Evolutionary conservation across 2,888 invertebrate species (phyloP).

Genomic region (Chymomyza caudatula): DNA sequence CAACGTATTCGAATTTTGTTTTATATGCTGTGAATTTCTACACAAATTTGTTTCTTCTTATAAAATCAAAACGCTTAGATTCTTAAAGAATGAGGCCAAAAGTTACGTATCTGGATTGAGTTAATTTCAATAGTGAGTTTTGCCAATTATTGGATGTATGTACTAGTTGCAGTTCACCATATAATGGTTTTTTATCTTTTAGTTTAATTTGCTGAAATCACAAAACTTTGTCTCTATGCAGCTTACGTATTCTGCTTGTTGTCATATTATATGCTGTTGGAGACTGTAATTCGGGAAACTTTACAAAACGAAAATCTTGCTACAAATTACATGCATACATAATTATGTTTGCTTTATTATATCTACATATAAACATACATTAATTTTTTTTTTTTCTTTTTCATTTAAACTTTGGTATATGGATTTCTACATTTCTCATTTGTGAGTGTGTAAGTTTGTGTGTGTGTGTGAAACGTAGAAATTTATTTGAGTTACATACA

Average conservation of each 20-base stretch:
- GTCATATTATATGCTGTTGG: constrained; percentile 18
- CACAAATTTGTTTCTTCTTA: constrained; percentile 32
- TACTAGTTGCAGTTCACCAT: constrained; percentile 3
- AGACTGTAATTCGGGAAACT: constrained; percentile 26
- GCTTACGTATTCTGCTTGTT: constrained; percentile 35
- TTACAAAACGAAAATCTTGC: constrained; percentile 64
- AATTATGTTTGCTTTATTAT: constrained; percentile 32
- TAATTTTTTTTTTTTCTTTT: constrained; percentile 37
- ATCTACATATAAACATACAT: constrained; percentile 70
- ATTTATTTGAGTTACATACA: constrained; percentile 66
- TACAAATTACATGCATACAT: constrained; percentile 56
- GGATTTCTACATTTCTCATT: constrained; percentile 67
- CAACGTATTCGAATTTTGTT: constrained; percentile 46
- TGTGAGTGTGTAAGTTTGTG: constrained; percentile 14
- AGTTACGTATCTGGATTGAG: constrained; percentile 78
- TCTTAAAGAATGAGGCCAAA: constrained; percentile 78
- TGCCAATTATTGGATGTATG: constrained; percentile 11
- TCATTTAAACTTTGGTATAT: constrained; percentile 73
- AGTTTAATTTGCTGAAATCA: not conserved
- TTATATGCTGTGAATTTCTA: constrained; percentile 50
- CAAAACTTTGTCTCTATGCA: constrained; percentile 25
- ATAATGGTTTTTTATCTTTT: not conserved
- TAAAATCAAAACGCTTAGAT: constrained; percentile 62
- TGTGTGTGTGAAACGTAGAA: constrained; percentile 44
- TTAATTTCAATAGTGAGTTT: constrained; percentile 29